These are phyloP conservation scores for Ladona fulva DNA, from an alignment of 1,140 invertebrate genomes.

Conservation along the genomic window DNA sequence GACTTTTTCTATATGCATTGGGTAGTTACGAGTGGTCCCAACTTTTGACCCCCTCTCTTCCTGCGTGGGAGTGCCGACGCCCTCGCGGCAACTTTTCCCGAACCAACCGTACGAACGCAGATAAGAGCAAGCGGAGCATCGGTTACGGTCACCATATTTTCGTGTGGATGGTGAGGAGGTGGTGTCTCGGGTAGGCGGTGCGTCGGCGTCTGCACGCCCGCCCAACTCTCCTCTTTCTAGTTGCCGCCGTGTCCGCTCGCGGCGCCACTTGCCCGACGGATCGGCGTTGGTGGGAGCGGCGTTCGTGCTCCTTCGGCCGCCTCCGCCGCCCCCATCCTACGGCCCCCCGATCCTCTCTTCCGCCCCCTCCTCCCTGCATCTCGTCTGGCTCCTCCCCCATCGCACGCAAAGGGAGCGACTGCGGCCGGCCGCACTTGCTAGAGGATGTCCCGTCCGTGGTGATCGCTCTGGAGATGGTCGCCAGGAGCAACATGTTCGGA, in stretches of 20 bases:
- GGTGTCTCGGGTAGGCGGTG: too few species aligned
- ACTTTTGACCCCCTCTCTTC: too few species aligned
- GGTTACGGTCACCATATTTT: neutral
- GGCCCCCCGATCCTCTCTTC: constrained; percentile 14
- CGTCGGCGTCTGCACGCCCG: too few species aligned
- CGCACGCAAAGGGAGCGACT: neutral
- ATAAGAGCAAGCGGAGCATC: too few species aligned
- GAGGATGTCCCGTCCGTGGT: constrained; percentile 15
- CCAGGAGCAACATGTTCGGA: constrained; percentile 54
- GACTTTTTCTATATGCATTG: too few species aligned
- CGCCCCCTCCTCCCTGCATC: constrained; percentile 2
- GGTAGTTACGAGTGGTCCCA: too few species aligned
- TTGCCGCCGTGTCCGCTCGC: constrained; percentile 20
- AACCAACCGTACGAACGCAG: too few species aligned
- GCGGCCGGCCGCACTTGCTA: neutral
- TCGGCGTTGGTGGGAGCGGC: constrained; percentile 17
- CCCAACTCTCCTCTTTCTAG: too few species aligned
- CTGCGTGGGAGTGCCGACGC: too few species aligned
- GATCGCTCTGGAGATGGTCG: constrained; percentile 48
- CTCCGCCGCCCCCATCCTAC: constrained; percentile 18
- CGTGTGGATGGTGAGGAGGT: constrained; percentile 22
- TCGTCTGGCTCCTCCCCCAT: neutral
- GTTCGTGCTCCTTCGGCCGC: constrained; percentile 15
- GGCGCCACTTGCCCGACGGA: constrained; percentile 19
- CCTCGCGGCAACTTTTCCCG: too few species aligned